Base-by-base conservation (phyloP, 2,888 invertebrate genomes). In the Achlya flavicornis region DNA sequence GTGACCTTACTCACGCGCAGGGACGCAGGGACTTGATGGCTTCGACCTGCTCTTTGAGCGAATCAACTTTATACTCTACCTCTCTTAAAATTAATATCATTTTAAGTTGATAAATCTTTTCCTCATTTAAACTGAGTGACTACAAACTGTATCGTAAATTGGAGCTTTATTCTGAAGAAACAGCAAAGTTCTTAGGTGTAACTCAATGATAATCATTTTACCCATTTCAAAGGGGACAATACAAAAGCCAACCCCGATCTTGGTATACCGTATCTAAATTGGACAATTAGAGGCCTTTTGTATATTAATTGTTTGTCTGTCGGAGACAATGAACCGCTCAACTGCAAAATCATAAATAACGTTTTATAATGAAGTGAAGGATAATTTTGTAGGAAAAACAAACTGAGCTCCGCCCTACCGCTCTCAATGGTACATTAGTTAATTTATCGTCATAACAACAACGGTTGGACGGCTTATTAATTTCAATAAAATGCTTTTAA, bases 241-340 rank as follows among this genome's bases (percentile, higher is more conserved):
- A 80, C 76, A 80, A 77, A 79, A 77, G 74, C 75, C 73, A 71
- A 67, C 71, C 46, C 75, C 66, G 66, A 68, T 73, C 75, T 71
- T 75, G 72, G 74, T 78, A 78, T 81, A 77, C 76, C 79, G 76
- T 80, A 79, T 78, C 81, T 80, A 83, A 85, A 85, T 84, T 84
- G 79, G 76, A 80, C 85, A 83, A 84, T 85, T 85, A 84, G 78
- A 79, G 67, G 74, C 78, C 81, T 78, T 84, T 85, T 85, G 84
- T 85, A 80, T 75, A 83, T 76, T 81, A 80, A 85, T 85, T 85
- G 84, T 85, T 85, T 83, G 79, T 81, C 81, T 85, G 78, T 74
- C 77, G 76, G 66, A 71, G 77, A 81, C 84, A 83, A 81, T 68
- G 78, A 70, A 68, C 67, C 67, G 70, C 63, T 63, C 66, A 66